A percentile compares a stretch with the other conserved stretches of the same genome.
Evolutionary conservation across 2,113 vertebrate species (phyloP).

Genomic region (Oryzias celebensis): DNA sequence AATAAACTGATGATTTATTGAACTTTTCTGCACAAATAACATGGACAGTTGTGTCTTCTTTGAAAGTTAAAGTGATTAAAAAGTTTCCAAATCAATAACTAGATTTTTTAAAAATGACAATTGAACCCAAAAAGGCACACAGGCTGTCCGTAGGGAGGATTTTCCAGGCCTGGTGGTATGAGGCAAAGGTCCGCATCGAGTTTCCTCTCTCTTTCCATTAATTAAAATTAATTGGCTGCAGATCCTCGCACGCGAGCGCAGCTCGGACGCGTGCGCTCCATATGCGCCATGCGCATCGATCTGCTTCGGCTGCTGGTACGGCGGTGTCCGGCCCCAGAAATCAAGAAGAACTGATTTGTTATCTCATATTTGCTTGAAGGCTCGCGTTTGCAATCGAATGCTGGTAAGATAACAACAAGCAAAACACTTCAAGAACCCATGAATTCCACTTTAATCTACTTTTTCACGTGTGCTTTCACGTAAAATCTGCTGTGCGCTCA

Average conservation of each 20-base stretch:
- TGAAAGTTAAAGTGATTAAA: neutral
- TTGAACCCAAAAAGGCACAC: too few species aligned
- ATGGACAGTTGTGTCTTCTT: conserved; percentile 14
- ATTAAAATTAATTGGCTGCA: conserved; percentile 78
- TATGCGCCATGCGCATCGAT: conserved; percentile 70
- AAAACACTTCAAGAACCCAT: conserved; percentile 16
- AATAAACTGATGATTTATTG: neutral
- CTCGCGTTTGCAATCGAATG: conserved; percentile 13
- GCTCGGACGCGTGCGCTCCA: conserved; percentile 57
- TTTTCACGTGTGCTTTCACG: too few species aligned
- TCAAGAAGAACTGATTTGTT: conserved; percentile 47
- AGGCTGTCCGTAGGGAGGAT: conserved; percentile 48
- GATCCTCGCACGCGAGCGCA: conserved; percentile 55
- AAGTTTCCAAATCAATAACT: conserved; percentile 48
- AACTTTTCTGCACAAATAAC: neutral
- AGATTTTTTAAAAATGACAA: too few species aligned
- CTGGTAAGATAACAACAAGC: conserved; percentile 19
- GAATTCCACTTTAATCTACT: neutral
- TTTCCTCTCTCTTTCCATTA: conserved; percentile 74
- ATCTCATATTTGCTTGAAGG: conserved; percentile 17
- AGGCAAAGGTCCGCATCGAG: conserved; percentile 68
- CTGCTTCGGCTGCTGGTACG: conserved; percentile 47
- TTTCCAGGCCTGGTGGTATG: conserved; percentile 60
- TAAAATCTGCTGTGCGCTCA: too few species aligned
- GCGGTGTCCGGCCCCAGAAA: conserved; percentile 30